Evolutionary conservation across 2,797 vertebrate species (phyloP).

Genomic region (Emys orbicularis): DNA sequence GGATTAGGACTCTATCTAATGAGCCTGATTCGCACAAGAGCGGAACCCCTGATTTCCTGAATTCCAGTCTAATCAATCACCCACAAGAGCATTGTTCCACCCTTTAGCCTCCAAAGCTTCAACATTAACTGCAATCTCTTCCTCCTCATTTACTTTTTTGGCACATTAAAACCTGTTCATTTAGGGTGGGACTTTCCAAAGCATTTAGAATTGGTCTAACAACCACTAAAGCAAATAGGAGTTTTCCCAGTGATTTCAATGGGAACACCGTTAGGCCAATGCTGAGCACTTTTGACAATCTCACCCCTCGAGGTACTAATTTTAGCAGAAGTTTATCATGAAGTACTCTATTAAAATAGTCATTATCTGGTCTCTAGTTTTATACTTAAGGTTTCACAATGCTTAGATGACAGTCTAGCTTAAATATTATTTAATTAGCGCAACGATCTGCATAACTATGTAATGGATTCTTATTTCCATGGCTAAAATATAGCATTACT

Average conservation of each 20-base stretch:
- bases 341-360: background rate
- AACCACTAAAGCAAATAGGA: background rate
- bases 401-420: background rate
- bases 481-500: background rate
- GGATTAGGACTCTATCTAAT: background rate
- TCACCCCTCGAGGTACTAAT: background rate
- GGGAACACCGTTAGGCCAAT: background rate
- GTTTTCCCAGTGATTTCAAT: background rate
- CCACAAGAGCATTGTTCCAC: background rate
- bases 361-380: conserved; percentile 1
- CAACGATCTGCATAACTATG: background rate
- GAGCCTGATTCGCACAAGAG: background rate
- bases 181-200: background rate
- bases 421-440: background rate
- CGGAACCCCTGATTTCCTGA: background rate
- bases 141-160: background rate
- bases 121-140: background rate
- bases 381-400: conserved; percentile 1
- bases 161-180: background rate
- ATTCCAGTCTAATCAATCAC: background rate
- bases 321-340: background rate
- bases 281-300: background rate
- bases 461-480: background rate
- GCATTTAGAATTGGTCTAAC: background rate
- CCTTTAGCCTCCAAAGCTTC: background rate